These are phyloP conservation scores for Podabrus alpinus DNA, from an alignment of 2,888 invertebrate species.

Conservation along the genomic window DNA sequence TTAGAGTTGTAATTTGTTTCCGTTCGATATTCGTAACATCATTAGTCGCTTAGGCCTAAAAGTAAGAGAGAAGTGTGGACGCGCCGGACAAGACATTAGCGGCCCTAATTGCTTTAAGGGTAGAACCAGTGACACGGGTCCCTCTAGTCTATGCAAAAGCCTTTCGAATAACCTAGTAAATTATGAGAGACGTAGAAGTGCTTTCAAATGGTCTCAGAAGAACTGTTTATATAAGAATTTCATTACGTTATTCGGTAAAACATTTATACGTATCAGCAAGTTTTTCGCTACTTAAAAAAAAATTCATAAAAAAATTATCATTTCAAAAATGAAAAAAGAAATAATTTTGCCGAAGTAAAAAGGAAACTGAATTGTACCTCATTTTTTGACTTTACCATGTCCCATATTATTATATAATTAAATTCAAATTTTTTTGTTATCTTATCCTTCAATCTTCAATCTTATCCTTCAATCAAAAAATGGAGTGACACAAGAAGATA, in stretches of 20 bases:
- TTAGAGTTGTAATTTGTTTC: conserved; percentile 53
- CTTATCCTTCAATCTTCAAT: too few relatives aligned
- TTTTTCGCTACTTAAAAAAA: neutral
- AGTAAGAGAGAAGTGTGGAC: conserved; percentile 50
- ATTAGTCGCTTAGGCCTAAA: conserved; percentile 50
- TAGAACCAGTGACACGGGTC: conserved; percentile 31
- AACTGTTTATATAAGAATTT: conserved; percentile 21
- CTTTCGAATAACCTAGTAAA: conserved; percentile 31
- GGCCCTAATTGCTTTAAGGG: conserved; percentile 53
- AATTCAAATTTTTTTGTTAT: too few relatives aligned
- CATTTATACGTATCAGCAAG: neutral
- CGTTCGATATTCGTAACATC: conserved; percentile 52
- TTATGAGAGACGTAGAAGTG: conserved; percentile 30
- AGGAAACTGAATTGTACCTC: too few relatives aligned
- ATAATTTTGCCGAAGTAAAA: neutral
- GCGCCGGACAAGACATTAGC: conserved; percentile 55
- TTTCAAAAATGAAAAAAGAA: too few relatives aligned
- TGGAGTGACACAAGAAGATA: too few relatives aligned
- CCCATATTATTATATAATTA: too few relatives aligned
- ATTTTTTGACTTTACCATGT: too few relatives aligned
- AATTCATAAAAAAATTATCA: too few relatives aligned
- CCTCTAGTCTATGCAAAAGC: conserved; percentile 30
- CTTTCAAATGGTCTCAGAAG: conserved; percentile 29
- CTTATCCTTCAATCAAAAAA: too few relatives aligned
- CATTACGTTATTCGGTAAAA: conserved; percentile 4